Base-by-base conservation (phyloP, 2,888 invertebrate species). In the Orthonychiurus folsomi region DNA sequence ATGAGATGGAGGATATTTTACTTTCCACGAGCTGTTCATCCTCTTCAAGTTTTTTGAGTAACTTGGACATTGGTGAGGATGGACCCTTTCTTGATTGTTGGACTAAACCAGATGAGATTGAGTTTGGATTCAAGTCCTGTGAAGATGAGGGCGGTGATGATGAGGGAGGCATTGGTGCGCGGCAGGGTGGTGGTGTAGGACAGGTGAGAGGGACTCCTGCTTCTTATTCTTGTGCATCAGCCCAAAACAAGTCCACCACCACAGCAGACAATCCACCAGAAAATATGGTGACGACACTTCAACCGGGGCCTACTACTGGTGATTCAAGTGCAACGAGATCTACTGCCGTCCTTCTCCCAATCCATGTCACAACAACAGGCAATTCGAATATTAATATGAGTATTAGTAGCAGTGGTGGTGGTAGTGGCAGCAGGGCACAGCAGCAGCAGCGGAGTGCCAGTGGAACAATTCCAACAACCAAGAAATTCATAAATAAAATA, bases 51-150 rank as follows among this genome's bases (percentile, higher is more conserved):
- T 37, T 9, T 37, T 37, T 37, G 37, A 37, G 37, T 37, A 37
- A 37, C 15, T 5, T 37, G 37, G 37, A 37, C 37, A 37, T 9
- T 9, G 37, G 15, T 37, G 5, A 9, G 37, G 37, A 15, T 37
- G 37, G 37, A 9, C 15, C 37, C 15, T 37, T 37, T 37, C 37
- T 9, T 9, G 37, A 37, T 37, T 37, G 37, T 37, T 37, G n/a
- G n/a, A n/a, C n/a, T n/a, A n/a, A n/a, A n/a, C n/a, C n/a, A n/a
- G 63, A 60, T 15, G 62, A 61, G 20, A 64, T 62, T 26, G 61
- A 56, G 23, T 53, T 62, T 25, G 58, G 58, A n/a, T 71, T 68
- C 60, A 68, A 68, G 65, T 69, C 69, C 2, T 71, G 68, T 59
- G 67, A 69, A 26, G 56, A 24, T 23, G 61, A 61, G 54, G 69